Conservation (phyloP, 2,888 invertebrate species). For the Rhyacophila evoluta region DNA sequence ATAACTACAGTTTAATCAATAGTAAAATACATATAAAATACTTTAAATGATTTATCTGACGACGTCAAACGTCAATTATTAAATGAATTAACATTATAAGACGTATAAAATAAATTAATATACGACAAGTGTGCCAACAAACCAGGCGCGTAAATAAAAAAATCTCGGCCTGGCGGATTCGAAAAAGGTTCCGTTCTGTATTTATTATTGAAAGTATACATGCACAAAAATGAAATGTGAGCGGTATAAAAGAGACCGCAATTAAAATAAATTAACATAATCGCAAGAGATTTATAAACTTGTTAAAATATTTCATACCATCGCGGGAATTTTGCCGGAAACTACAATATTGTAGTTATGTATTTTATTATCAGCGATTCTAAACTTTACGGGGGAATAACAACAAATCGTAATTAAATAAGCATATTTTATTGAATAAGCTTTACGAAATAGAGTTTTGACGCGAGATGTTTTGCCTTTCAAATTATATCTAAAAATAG, state of each 20-base stretch:
- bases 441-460: no score
- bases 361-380: not conserved
- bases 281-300: not conserved
- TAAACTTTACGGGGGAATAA: no score
- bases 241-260: not conserved
- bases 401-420: no score
- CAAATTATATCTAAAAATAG: no score
- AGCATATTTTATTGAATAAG: no score
- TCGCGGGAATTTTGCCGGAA: not conserved
- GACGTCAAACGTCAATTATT: no score
- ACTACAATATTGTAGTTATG: not conserved
- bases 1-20: no score
- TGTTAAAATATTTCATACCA: not conserved
- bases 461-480: no score
- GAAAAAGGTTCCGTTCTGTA: not conserved
- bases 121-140: not conserved
- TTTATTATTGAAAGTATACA: not conserved
- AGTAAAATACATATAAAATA: no score
- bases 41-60: no score
- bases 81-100: no score
- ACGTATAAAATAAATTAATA: not conserved
- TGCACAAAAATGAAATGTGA: not conserved
- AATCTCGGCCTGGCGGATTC: not conserved
- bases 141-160: not conserved
- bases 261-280: constrained; percentile 17